phyloP scores from a whole-genome alignment of 2,113 vertebrate genomes.

The Pelmatolapia mariae region DNA sequence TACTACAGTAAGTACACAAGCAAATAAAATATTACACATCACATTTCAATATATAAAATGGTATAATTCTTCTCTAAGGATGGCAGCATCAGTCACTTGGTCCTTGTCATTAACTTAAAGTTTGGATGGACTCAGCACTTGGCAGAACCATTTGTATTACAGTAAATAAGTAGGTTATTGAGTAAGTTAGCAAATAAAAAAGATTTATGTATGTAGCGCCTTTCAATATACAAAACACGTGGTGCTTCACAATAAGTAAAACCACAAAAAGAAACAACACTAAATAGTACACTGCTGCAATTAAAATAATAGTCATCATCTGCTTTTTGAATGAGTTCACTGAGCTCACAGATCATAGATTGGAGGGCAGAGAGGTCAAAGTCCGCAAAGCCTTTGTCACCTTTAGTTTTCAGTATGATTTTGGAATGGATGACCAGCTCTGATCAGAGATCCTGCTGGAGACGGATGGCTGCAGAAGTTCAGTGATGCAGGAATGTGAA shows the following conservation, averaged over 20 bases:
- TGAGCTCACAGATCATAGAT: background rate
- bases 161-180: background rate
- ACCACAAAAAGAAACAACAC: background rate
- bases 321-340: background rate
- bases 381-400: background rate
- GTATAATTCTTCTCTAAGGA: background rate
- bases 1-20: background rate
- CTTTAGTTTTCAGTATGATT: background rate
- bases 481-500: background rate
- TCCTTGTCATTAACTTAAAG: background rate
- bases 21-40: background rate
- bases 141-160: background rate
- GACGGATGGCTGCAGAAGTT: background rate
- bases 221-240: background rate
- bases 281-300: background rate
- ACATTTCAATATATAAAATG: background rate
- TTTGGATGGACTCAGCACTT: background rate
- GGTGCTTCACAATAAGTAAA: background rate
- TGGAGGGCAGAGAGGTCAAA: background rate
- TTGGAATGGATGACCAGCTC: background rate
- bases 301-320: background rate
- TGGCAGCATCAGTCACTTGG: background rate
- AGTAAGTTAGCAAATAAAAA: background rate
- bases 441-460: background rate
- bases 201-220: background rate